Evolutionary conservation across 2,113 vertebrate genomes (phyloP), one percentile per base, ranked within the genome.

Genomic region (Struthio camelus): DNA sequence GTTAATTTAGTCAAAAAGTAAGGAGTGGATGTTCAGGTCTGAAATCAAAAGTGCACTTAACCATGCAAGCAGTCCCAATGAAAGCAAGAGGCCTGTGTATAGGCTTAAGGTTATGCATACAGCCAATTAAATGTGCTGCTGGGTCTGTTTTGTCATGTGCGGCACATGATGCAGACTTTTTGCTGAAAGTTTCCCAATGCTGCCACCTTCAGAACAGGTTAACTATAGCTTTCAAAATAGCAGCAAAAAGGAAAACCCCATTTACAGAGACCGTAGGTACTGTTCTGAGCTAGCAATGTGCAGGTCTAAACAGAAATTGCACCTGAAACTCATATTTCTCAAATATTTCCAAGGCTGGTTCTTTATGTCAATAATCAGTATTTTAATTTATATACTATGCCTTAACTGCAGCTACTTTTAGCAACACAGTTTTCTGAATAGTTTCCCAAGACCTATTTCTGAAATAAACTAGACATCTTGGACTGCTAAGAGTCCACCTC

Each of bases 161-260:
- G 11, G 20, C 7, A 42, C 77, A n/a, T 38, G 2, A 77, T n/a
- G 67, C 46, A 70, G 50, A 90, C 59, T 93, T 80, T 69, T 13
- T 73, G 84, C 76, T 81, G 25, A 88, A 87, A 70, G 72, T 30
- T 97, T 95, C 95, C 94, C 96, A 97, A 90, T 97, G 94, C 97
- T 97, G 96, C 96, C 97, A 97, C 80, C 98, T 98, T 80, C 91
- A 97, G 98, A 96, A 32, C 2, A 59, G 7, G 14, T 2, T 44
- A 24, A 83, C 42, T 25, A 72, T 82, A 83, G 91, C 80, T 85
- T 83, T 40, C 50, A 56, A 46, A 7, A 14, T 2, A n/a, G 51
- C 42, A 16, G 24, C 9, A 4, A 34, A 51, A n/a, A 67, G 66
- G 13, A 79, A 69, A 76, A 69, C 2, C 4, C 36, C 1, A 3